Base-by-base conservation (phyloP, 2,797 vertebrate genomes). In the Leptoclinus maculatus region DNA sequence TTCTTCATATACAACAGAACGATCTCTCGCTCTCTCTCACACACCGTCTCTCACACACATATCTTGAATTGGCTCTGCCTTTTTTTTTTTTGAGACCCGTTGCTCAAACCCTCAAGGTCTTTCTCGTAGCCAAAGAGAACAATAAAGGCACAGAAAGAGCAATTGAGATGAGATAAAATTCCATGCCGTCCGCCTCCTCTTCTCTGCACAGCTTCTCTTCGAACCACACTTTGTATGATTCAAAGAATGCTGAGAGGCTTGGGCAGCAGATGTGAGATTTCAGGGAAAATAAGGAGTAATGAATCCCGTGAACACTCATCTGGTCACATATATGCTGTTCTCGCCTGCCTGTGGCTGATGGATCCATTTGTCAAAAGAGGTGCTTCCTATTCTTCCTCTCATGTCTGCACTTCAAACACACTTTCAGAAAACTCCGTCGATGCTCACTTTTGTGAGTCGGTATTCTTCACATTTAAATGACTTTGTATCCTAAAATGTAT, bases 241-340 rank as follows among this genome's bases (percentile, higher is more conserved):
- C 64, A 81, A 74, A 82, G 67, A 75, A 64, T 36, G 58, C 60
- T 70, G 66, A 83, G 73, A 79, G 51, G 72, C 71, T 80, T 54
- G 65, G 66, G 59, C 75, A 82, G 76, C 73, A 84, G 71, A 87
- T 88, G 83, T 81, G 70, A 82, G 68, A 88, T 84, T 85, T 81
- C 14, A 21, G 66, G 36, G 73, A 85, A 83, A 87, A 83, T 81
- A 85, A 68, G 67, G 49, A 64, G 69, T 79, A 71, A 87, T 88
- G 56, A 85, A 86, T 84, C 45, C 77, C 69, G 77, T 78, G 56
- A 74, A 66, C 49, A 56, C 62, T 74, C 71, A 73, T 87, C 32
- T 59, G 45, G 65, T 83, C 66, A 72, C 71, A 57, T 65, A 45
- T 54, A 66, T 67, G 54, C 43, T 80, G 49, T 47, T 82, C 57